Conservation (phyloP, 2,113 vertebrate genomes). For the Amblyopsis rosae region DNA sequence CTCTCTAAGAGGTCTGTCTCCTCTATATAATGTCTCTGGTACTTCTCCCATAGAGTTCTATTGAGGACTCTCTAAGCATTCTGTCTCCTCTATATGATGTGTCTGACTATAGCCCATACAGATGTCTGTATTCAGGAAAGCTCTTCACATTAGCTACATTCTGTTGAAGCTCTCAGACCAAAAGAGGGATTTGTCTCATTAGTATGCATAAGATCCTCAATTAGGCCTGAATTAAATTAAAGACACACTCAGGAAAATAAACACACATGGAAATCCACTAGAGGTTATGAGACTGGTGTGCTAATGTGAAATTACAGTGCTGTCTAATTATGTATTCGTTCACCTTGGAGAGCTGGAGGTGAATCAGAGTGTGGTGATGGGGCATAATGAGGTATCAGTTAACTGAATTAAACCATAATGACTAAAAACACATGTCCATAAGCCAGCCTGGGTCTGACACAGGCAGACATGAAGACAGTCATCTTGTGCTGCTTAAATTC, state of each 20-base stretch:
- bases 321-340: conserved; percentile 2
- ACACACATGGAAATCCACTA: neutral
- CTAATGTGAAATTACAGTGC: too few relatives aligned
- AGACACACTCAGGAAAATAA: neutral
- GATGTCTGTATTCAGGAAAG: neutral
- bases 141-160: conserved; percentile 22
- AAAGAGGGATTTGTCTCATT: conserved; percentile 21
- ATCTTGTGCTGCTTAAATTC: neutral
- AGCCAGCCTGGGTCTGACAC: neutral
- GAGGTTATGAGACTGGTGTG: too few relatives aligned
- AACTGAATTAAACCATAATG: neutral
- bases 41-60: too few relatives aligned
- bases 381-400: neutral
- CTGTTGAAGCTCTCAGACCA: conserved; percentile 13
- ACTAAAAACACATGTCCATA: too few relatives aligned
- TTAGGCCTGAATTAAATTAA: conserved; percentile 18
- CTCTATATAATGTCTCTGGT: neutral
- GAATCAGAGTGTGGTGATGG: conserved; percentile 6
- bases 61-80: too few relatives aligned
- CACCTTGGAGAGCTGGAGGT: neutral
- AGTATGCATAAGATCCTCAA: conserved; percentile 18
- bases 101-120: too few relatives aligned
- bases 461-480: neutral
- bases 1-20: too few relatives aligned
- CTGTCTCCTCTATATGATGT: too few relatives aligned